These are phyloP conservation scores for Drosophila neotestacea DNA, from an alignment of 2,888 invertebrate genomes.

Conservation along the genomic window DNA sequence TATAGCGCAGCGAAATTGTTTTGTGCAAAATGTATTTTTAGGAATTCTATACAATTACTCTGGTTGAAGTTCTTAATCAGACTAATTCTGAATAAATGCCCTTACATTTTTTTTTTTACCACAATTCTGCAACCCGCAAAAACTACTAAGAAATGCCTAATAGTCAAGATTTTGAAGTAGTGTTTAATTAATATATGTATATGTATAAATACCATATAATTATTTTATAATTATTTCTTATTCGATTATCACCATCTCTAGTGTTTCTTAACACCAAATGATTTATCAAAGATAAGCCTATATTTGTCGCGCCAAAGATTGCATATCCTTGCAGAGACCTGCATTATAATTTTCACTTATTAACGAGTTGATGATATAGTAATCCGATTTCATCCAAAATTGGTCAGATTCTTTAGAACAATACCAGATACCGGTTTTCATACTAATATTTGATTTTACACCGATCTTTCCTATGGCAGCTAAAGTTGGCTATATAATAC, in stretches of 20 bases:
- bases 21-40: conserved; percentile 26
- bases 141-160: background rate
- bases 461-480: no score
- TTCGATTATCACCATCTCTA: background rate
- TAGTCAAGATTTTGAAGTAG: background rate
- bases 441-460: no score
- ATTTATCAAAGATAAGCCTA: background rate
- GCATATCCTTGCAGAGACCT: no score
- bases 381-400: no score
- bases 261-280: background rate
- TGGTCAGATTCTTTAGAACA: no score
- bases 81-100: conserved; percentile 6
- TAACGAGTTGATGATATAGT: no score
- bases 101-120: conserved; percentile 7
- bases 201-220: background rate
- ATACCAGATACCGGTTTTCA: no score
- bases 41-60: conserved; percentile 12
- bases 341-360: no score
- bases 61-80: conserved; percentile 16
- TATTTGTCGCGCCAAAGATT: no score
- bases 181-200: background rate
- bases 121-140: background rate
- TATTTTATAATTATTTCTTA: background rate
- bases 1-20: background rate
- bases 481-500: no score